Evolutionary conservation across 2,888 invertebrate species (phyloP).

Genomic region (Eudemis profundana): DNA sequence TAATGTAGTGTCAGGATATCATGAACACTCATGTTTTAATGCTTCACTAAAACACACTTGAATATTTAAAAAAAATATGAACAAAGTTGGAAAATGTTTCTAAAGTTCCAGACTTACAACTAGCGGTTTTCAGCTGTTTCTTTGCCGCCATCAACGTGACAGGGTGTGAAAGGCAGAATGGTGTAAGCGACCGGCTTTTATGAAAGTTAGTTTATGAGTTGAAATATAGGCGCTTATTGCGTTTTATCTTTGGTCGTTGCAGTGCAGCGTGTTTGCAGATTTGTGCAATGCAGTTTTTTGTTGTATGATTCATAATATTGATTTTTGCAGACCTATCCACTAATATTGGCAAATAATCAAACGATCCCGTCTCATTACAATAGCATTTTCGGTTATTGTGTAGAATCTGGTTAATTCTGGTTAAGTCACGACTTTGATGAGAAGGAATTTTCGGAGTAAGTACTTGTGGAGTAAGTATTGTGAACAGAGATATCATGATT

Average conservation of each 20-base stretch:
- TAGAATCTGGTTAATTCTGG: too few species aligned
- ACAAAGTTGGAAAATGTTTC: constrained; percentile 5
- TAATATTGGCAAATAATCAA: too few species aligned
- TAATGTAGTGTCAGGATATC: background rate
- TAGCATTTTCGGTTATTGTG: too few species aligned
- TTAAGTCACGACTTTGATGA: too few species aligned
- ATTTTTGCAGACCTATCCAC: too few species aligned
- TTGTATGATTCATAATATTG: background rate
- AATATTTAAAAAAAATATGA: background rate
- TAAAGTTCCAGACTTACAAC: constrained; percentile 12
- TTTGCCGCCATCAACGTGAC: constrained; percentile 3
- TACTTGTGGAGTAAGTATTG: too few species aligned
- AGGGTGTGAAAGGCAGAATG: background rate
- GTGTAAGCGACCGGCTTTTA: background rate
- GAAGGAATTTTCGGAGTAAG: too few species aligned
- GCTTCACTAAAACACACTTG: background rate
- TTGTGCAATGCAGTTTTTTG: constrained; percentile 11
- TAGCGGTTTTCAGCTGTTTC: constrained; percentile 17
- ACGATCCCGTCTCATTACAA: too few species aligned
- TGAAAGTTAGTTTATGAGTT: background rate
- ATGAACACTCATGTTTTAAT: constrained; percentile 16
- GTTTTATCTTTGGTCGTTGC: background rate
- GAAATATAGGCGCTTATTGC: background rate
- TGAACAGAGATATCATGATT: too few species aligned
- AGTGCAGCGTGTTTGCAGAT: background rate